phyloP scores from a whole-genome alignment of 2,113 vertebrate genomes.

The Mola mola region DNA sequence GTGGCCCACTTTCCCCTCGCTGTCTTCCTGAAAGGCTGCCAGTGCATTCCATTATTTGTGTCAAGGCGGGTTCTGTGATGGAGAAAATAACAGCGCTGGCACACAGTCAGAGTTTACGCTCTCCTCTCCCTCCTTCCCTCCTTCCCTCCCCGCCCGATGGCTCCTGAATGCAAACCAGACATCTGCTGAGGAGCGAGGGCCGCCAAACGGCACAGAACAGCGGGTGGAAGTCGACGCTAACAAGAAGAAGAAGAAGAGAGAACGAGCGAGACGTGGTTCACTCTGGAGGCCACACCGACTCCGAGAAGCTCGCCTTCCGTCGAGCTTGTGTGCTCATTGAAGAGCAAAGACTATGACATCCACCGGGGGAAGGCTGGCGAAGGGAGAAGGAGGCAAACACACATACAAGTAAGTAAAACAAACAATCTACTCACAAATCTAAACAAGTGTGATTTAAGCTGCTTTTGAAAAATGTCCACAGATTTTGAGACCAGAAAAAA shows the following conservation, averaged over 20 bases:
- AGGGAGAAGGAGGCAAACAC: no score
- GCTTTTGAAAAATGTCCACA: no score
- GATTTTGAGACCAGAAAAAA: no score
- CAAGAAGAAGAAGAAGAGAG: constrained; percentile 11
- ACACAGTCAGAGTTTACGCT: constrained; percentile 57
- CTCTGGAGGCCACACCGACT: constrained; percentile 32
- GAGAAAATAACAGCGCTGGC: constrained; percentile 77
- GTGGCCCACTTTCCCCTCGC: constrained; percentile 74
- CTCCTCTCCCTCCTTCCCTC: constrained; percentile 17
- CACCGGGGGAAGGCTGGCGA: no score
- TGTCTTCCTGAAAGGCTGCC: constrained; percentile 72
- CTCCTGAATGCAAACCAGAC: constrained; percentile 60
- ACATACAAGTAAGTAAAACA: no score
- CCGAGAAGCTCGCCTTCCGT: constrained; percentile 14
- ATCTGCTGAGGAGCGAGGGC: constrained; percentile 39
- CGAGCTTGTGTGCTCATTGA: constrained; percentile 2
- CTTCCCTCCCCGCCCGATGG: constrained; percentile 45
- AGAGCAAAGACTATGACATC: constrained; percentile 17
- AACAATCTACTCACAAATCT: no score
- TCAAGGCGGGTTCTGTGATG: constrained; percentile 74
- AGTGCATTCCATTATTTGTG: constrained; percentile 80
- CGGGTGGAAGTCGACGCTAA: not conserved
- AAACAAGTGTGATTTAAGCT: no score
- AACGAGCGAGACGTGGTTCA: constrained; percentile 24
- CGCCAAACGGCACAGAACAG: constrained; percentile 13